Conservation (phyloP, 2,113 vertebrate genomes). For the Pteruthius melanotis region DNA sequence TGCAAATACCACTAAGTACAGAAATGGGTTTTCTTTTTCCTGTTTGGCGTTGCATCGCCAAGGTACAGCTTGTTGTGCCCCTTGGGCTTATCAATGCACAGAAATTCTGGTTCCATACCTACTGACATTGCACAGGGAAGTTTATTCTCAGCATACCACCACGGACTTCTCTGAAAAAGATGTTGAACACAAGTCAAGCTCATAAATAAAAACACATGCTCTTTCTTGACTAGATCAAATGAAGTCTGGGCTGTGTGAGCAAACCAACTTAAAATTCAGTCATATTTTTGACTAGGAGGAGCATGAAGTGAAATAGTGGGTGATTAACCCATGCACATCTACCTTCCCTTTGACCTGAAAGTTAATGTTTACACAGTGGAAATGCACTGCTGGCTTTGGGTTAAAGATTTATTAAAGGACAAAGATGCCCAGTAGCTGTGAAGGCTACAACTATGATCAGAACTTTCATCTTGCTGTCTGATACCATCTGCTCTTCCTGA, state of each 20-base stretch:
- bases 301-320: not conserved
- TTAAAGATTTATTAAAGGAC: slow-evolving; percentile 43
- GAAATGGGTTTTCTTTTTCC: not conserved
- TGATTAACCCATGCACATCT: not conserved
- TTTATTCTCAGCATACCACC: not conserved
- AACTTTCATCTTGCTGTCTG: not conserved
- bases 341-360: not conserved
- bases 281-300: not conserved
- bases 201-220: not conserved
- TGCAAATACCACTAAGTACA: not conserved
- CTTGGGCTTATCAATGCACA: not conserved
- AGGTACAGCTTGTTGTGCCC: not conserved
- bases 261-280: not conserved
- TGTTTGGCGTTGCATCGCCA: not conserved
- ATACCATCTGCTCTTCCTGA: not conserved
- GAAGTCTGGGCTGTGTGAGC: not conserved
- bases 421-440: not conserved
- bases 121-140: not conserved
- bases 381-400: not conserved
- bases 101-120: not conserved
- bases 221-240: not conserved
- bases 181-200: not conserved
- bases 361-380: slow-evolving; percentile 1
- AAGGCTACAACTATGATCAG: not conserved
- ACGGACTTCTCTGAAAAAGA: not conserved